Base-by-base conservation (phyloP, 2,113 vertebrate species). In the Caracal caracal region DNA sequence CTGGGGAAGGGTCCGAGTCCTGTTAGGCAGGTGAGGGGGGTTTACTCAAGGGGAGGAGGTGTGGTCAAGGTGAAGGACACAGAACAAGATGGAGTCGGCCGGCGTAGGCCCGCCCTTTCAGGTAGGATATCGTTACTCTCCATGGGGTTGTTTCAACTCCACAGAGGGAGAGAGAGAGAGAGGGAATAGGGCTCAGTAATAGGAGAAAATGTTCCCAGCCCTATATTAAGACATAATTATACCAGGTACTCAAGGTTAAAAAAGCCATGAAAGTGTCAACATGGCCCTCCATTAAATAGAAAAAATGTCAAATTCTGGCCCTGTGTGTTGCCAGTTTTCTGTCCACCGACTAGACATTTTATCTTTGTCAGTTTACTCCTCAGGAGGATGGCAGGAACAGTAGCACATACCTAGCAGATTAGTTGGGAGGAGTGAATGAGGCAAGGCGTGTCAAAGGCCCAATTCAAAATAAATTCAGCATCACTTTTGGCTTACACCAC, bases 401-500 rank as follows among this genome's bases (percentile, higher is more conserved):
- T 15, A n/a, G 0, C 33, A 33, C 0, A 10, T 26, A 51, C 1
- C 6, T 65, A 15, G 7, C 2, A 63, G 17, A 35, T 47, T 22
- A 3, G 2, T 93, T 51, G 6, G 88, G 33, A 81, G 7, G 30
- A 85, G 6, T 35, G 11, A 75, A 13, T 22, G 11, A 84, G 8
- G 12, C 2, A 13, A 73, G 35, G 12, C 26, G 22, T 22, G 24
- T 12, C 65, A 84, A 70, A 68, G 28, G 2, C 2, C 13, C 9
- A 35, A 10, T 51, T 63, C 3, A 53, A 43, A 49, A 15, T 47
- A 43, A 68, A 40, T 33, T 47, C 24, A 17, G 0, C 43, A 6
- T 53, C 65, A 40, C 10, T 91, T 43, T 84, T 19, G 10, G 19
- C 28, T 82, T 71, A 26, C 2, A 33, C 10, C 12, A 20, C 0